A percentile compares a stretch with the other conserved stretches of the same genome.
Conservation (phyloP, 2,113 vertebrate genomes). For the Pongo pygmaeus region DNA sequence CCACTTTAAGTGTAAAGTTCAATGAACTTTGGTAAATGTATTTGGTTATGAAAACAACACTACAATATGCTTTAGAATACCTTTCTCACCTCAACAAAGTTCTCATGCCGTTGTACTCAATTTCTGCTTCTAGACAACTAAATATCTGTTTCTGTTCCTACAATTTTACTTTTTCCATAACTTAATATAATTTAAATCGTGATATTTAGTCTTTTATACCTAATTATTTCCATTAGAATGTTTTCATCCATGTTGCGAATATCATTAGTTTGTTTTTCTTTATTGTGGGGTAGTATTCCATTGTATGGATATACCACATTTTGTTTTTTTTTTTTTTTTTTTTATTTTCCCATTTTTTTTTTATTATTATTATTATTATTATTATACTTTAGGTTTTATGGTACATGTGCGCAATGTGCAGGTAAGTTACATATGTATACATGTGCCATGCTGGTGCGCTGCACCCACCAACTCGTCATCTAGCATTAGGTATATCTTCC, state of each 20-base stretch:
- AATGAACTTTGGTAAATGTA: not conserved
- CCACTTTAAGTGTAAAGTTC: not conserved
- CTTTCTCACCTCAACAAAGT: not conserved
- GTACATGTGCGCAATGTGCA: too few species aligned
- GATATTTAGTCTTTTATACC: not conserved
- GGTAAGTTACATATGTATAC: too few species aligned
- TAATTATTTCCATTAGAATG: not conserved
- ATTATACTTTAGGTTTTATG: too few species aligned
- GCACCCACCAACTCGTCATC: too few species aligned
- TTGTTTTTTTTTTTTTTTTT: slow-evolving; percentile 2
- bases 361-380: too few species aligned
- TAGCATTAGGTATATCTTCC: too few species aligned
- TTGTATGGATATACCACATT: not conserved
- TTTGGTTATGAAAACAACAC: not conserved
- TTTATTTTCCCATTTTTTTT: not conserved
- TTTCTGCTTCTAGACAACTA: not conserved
- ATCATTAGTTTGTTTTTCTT: not conserved
- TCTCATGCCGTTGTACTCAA: not conserved
- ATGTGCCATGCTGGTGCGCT: too few species aligned
- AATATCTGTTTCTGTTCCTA: not conserved
- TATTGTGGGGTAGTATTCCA: not conserved
- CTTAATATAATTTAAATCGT: not conserved
- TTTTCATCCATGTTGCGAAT: not conserved
- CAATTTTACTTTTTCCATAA: not conserved
- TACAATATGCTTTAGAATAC: not conserved